Conservation (phyloP, 2,888 invertebrate species). For the Stenchaetothrips biformis region DNA sequence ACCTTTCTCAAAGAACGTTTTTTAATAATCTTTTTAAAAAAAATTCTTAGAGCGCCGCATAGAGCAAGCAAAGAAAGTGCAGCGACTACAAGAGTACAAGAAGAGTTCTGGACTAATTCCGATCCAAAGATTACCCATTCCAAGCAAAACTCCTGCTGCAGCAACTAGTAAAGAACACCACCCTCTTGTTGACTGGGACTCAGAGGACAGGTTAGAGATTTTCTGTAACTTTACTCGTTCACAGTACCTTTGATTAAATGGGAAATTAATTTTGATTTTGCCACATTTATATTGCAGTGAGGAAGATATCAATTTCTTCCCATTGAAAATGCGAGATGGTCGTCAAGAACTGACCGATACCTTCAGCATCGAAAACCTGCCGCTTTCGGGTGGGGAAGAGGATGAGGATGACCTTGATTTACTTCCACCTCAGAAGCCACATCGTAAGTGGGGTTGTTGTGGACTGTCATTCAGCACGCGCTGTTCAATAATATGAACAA, state of each 20-base stretch:
- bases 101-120: slow-evolving; percentile 47
- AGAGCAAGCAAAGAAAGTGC: slow-evolving; percentile 47
- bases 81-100: slow-evolving; percentile 46
- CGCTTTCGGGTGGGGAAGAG: slow-evolving; percentile 51
- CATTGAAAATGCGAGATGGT: slow-evolving; percentile 42
- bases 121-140: slow-evolving; percentile 51
- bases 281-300: slow-evolving; percentile 44
- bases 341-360: slow-evolving; percentile 57
- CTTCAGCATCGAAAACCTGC: slow-evolving; percentile 58
- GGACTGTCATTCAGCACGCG: neutral
- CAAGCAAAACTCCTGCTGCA: slow-evolving; percentile 41
- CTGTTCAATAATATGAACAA: neutral
- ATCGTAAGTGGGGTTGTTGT: slow-evolving; percentile 47
- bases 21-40: slow-evolving; percentile 17
- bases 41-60: slow-evolving; percentile 45
- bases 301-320: slow-evolving; percentile 53
- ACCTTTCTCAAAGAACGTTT: slow-evolving; percentile 31
- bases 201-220: slow-evolving; percentile 50
- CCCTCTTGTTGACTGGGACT: slow-evolving; percentile 56
- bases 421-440: slow-evolving; percentile 47
- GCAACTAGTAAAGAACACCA: slow-evolving; percentile 48
- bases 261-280: neutral
- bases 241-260: slow-evolving; percentile 12
- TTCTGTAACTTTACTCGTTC: neutral
- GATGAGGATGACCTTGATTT: slow-evolving; percentile 49